phyloP scores from a whole-genome alignment of 2,797 vertebrate genomes.

The Chloroceryle amazona region DNA sequence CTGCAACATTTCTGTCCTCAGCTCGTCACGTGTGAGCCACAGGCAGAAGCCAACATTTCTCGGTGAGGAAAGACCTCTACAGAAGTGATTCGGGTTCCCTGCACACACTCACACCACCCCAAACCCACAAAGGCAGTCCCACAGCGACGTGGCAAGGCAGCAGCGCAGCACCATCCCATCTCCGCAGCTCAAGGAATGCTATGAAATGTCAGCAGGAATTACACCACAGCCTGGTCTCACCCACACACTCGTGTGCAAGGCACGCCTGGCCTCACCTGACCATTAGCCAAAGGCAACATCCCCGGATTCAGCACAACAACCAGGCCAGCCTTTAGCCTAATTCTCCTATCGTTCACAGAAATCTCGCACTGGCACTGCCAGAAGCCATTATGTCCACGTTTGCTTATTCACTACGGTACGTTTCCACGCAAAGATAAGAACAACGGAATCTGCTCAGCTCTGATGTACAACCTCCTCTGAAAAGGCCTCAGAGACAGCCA shows the following conservation, averaged over 20 bases:
- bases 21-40: not conserved
- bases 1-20: not conserved
- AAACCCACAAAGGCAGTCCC: not conserved
- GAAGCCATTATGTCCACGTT: not conserved
- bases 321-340: not conserved
- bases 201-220: not conserved
- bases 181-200: not conserved
- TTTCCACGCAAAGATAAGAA: not conserved
- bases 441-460: not conserved
- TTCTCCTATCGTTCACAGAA: not conserved
- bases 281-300: fast-evolving
- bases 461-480: not conserved
- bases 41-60: not conserved
- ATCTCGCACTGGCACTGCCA: not conserved
- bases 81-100: not conserved
- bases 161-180: not conserved
- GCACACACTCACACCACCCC: not conserved
- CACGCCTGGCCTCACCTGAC: not conserved
- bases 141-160: fast-evolving
- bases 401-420: not conserved
- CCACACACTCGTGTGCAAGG: fast-evolving
- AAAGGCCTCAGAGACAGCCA: not conserved
- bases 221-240: not conserved
- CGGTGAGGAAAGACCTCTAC: not conserved
- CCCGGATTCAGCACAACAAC: not conserved